Evolutionary conservation across 1,140 invertebrate genomes (phyloP).

Genomic region (Pogonognathellus flavescens): DNA sequence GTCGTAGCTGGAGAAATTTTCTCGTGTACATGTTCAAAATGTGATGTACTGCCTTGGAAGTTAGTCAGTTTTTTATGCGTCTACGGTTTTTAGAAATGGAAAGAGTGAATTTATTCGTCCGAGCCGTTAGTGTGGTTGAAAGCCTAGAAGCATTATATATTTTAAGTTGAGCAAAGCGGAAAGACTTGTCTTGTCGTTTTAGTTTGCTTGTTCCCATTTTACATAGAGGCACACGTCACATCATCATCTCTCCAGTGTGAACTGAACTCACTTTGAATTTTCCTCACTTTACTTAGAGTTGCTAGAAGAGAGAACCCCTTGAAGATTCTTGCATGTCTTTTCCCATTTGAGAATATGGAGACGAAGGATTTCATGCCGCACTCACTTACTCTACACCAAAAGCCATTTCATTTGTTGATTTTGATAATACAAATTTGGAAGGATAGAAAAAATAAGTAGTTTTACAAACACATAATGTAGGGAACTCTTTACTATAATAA

Average conservation of each 20-base stretch:
- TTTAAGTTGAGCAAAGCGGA: constrained; percentile 10
- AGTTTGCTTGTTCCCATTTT: constrained; percentile 16
- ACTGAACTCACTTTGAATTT: background rate
- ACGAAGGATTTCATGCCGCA: background rate
- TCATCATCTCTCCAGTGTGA: constrained; percentile 1
- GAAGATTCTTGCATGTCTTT: constrained; percentile 5
- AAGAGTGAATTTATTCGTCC: background rate
- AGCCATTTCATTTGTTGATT: constrained; percentile 36
- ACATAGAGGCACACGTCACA: constrained; percentile 24
- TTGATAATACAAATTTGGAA: constrained; percentile 20
- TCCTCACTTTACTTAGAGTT: background rate
- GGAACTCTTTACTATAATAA: background rate
- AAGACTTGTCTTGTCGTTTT: constrained; percentile 17
- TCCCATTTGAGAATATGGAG: background rate
- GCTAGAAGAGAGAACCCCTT: background rate
- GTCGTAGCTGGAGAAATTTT: background rate
- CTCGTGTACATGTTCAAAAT: background rate
- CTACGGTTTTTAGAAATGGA: too few species aligned
- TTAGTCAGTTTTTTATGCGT: too few species aligned
- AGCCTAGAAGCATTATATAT: background rate
- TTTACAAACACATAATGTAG: background rate
- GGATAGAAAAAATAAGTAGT: too few species aligned
- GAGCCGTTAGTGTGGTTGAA: background rate
- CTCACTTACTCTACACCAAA: background rate
- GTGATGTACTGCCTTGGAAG: too few species aligned